A percentile compares a stretch with the other conserved stretches of the same genome.
These are phyloP conservation scores for Scophthalmus maximus DNA, from an alignment of 2,113 vertebrate genomes.

Conservation along the genomic window DNA sequence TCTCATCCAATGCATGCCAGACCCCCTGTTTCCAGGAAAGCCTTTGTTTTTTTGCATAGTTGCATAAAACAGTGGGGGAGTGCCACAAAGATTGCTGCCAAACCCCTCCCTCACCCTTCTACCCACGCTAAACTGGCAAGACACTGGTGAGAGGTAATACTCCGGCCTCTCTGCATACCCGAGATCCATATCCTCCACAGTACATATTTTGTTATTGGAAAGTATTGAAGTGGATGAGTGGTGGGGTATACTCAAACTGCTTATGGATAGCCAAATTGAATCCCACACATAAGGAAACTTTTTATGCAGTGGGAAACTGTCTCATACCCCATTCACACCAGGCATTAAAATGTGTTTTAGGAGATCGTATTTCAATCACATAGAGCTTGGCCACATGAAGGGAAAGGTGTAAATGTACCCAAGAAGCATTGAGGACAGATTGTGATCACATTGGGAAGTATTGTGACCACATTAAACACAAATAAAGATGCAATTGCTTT, in stretches of 20 bases:
- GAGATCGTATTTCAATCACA: too few species aligned
- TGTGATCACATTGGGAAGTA: too few species aligned
- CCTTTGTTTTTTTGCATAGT: constrained; percentile 24
- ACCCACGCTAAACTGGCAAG: constrained; percentile 5
- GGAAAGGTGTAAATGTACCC: too few species aligned
- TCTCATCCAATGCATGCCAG: too few species aligned
- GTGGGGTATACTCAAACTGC: constrained; percentile 15
- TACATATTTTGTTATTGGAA: constrained; percentile 32
- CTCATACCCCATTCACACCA: background rate
- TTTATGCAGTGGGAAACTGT: background rate
- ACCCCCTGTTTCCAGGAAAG: too few species aligned
- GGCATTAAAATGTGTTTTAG: background rate
- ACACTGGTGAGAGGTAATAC: constrained; percentile 5
- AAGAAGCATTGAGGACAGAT: too few species aligned
- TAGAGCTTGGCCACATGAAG: too few species aligned
- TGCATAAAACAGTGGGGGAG: constrained; percentile 31
- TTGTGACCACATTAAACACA: too few species aligned
- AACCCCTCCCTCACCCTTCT: background rate
- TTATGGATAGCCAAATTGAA: constrained; percentile 42
- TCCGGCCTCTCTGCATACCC: constrained; percentile 35
- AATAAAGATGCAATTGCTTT: too few species aligned
- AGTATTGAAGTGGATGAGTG: background rate
- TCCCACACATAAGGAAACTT: constrained; percentile 34
- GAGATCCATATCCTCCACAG: constrained; percentile 13
- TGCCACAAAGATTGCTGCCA: constrained; percentile 33